Base-by-base conservation (phyloP, 2,888 invertebrate genomes). In the Rhyacophila evoluta region DNA sequence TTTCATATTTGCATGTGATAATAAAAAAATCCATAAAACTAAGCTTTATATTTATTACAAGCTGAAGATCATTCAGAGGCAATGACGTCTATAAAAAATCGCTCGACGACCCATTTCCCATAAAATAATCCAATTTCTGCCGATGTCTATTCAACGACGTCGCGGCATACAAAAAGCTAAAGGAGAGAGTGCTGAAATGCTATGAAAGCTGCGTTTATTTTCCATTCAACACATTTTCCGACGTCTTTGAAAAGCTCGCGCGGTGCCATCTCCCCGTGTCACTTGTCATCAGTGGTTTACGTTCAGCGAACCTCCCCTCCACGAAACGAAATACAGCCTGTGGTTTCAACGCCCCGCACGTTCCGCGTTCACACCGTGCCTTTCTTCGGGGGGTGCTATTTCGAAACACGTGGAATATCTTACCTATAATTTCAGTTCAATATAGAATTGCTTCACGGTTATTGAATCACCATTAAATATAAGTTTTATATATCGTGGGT, bases 221-320 rank as follows among this genome's bases (percentile, higher is more conserved):
- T 55, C 55, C 25, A 55, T 55, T 55, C 55, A 55, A 55, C 55
- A 55, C 55, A 55, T 55, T 55, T 55, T 19, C 19, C 25, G 15
- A 6, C 10, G 55, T 19, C 55, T 55, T 55, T 55, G 55, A 55
- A 55, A 55, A 25, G 55, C 55, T 55, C 55, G 55, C 55, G 55
- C 55, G 15, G 55, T 55, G 25, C 55, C 55, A 55, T 25, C 55
- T 55, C 55, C 19, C 19, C 55, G 15, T 55, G 55, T 55, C 55
- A 55, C 55, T 55, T 55, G 55, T 55, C 55, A 55, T 55, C 55
- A 55, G 55, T 55, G 55, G 55, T 55, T 55, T 55, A 55, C 55
- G 55, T 55, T 55, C 55, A 55, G 25, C 55, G 55, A 55, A 55
- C 55, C 55, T 55, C 55, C 55, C 19, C 19, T 19, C 12, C 12